Evolutionary conservation across 2,888 invertebrate species (phyloP).

Genomic region (Troglohyphantes excavatus): DNA sequence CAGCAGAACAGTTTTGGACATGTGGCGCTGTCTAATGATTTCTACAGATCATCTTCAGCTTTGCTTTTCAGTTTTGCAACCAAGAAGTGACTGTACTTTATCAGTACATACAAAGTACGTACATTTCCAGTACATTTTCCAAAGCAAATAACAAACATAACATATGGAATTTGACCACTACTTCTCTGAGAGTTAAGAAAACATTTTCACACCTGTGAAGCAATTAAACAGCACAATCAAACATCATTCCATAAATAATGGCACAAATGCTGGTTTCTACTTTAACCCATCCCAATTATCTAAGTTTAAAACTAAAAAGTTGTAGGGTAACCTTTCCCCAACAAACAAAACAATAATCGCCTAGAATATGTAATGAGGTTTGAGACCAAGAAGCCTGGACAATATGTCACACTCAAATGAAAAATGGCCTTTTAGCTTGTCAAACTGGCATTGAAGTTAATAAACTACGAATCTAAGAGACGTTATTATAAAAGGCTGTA

Average conservation of each 20-base stretch:
- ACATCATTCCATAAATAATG: conserved; percentile 2
- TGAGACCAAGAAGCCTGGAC: neutral
- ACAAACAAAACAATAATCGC: neutral
- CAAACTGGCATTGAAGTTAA: conserved; percentile 7
- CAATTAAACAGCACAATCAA: conserved; percentile 1
- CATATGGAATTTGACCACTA: too few relatives aligned
- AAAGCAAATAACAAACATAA: too few relatives aligned
- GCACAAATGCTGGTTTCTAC: neutral
- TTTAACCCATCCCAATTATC: neutral
- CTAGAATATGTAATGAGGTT: conserved; percentile 9
- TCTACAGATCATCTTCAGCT: too few relatives aligned
- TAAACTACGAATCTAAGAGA: neutral
- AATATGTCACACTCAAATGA: neutral
- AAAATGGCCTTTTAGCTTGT: conserved; percentile 2
- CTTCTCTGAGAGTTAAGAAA: too few relatives aligned
- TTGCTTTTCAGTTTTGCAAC: too few relatives aligned
- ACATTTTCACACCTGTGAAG: conserved; percentile 3
- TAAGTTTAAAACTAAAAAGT: conserved; percentile 9
- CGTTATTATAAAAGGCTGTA: conserved; percentile 15
- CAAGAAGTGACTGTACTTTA: too few relatives aligned
- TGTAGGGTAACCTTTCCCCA: neutral
- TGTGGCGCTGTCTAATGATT: too few relatives aligned
- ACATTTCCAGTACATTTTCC: too few relatives aligned
- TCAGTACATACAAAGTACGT: too few relatives aligned
- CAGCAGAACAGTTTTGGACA: too few relatives aligned